Conservation (phyloP, 35 echinoderm and acorn worm genomes). For the Stichopus chloronotus region DNA sequence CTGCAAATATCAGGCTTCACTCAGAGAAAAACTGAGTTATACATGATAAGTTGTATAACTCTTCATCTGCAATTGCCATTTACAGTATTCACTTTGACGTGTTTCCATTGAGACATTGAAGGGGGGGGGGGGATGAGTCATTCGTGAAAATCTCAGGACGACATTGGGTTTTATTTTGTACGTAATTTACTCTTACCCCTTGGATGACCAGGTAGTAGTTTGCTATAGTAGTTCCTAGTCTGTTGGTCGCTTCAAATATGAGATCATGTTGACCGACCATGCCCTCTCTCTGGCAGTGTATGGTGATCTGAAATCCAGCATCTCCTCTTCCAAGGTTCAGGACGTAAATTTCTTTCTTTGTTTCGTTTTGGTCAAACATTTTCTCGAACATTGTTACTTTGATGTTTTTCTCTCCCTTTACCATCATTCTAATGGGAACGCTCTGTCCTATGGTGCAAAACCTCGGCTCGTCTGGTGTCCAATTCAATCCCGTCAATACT, state of each 20-base stretch:
- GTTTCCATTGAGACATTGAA: too few species aligned
- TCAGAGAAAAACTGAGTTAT: too few species aligned
- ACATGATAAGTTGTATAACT: too few species aligned
- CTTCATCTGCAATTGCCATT: too few species aligned
- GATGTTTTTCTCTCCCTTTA: not conserved
- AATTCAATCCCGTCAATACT: not conserved
- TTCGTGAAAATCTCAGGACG: too few species aligned
- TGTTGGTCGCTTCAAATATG: conserved; percentile 9
- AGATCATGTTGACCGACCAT: not conserved
- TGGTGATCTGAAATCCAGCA: not conserved
- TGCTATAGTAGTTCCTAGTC: not conserved
- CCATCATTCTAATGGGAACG: not conserved
- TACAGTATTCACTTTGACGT: too few species aligned
- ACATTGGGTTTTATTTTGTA: too few species aligned
- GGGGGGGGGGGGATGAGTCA: too few species aligned
- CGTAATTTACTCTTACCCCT: not conserved
- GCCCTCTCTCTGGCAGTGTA: not conserved
- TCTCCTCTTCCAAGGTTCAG: not conserved
- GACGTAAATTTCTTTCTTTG: not conserved
- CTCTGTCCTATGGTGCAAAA: not conserved
- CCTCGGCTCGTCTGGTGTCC: not conserved
- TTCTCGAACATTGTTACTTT: conserved; percentile 18
- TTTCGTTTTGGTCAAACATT: not conserved
- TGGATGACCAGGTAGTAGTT: not conserved
- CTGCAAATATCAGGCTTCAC: too few species aligned